A percentile compares a stretch with the other conserved stretches of the same genome.
These are phyloP conservation scores for Pygoscelis antarcticus DNA, from an alignment of 2,113 vertebrate species.

Conservation along the genomic window DNA sequence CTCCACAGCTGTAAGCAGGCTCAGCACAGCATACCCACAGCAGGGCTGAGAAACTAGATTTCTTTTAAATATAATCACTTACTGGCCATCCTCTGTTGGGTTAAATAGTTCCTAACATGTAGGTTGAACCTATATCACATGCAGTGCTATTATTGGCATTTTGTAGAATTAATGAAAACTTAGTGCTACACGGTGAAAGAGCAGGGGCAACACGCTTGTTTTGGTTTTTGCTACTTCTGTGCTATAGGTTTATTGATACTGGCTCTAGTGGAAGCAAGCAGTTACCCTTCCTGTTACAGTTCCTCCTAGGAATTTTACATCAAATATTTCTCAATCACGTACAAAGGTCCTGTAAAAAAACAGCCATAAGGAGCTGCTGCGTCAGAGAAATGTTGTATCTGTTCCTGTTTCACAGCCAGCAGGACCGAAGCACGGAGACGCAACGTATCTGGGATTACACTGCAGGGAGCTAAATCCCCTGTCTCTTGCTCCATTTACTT, in stretches of 20 bases:
- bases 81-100: background rate
- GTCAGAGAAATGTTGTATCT: background rate
- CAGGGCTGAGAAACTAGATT: background rate
- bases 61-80: background rate
- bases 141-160: background rate
- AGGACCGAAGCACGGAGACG: background rate
- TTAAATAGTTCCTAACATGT: background rate
- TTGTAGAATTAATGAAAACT: background rate
- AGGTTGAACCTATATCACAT: background rate
- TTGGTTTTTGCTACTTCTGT: background rate
- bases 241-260: background rate
- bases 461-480: background rate
- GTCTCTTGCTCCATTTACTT: background rate
- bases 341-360: background rate
- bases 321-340: background rate
- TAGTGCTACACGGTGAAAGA: fast-evolving
- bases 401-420: background rate
- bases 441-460: background rate
- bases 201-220: fast-evolving
- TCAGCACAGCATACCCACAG: background rate
- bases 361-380: background rate
- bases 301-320: background rate
- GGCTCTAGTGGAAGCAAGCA: background rate
- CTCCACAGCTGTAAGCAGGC: background rate
- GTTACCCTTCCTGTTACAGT: background rate